Conservation (phyloP, 2,113 vertebrate species). For the Hirundichthys speculiger region DNA sequence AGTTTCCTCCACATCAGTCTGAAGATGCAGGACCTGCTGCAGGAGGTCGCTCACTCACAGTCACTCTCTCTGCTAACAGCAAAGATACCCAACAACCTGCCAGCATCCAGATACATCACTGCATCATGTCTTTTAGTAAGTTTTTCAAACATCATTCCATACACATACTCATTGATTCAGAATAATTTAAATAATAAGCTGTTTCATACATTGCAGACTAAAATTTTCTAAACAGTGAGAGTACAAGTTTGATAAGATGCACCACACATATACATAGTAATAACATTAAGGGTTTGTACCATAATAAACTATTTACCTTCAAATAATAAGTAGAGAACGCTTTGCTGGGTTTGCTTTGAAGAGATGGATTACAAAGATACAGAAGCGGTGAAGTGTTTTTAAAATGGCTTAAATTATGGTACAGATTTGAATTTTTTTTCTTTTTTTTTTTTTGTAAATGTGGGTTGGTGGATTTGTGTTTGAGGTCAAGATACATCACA, state of each 20-base stretch:
- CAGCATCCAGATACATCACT: conserved; percentile 45
- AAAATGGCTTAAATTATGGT: not conserved
- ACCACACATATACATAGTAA: conserved; percentile 76
- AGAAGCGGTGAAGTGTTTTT: conserved; percentile 26
- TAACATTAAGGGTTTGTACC: conserved; percentile 65
- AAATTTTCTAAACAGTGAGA: conserved; percentile 74
- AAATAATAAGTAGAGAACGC: conserved; percentile 54
- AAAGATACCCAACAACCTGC: conserved; percentile 54
- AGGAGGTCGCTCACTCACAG: conserved; percentile 42
- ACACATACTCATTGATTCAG: conserved; percentile 57
- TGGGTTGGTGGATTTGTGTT: conserved; percentile 6
- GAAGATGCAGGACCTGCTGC: conserved; percentile 28
- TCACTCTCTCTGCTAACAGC: conserved; percentile 30
- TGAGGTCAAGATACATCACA: conserved; percentile 52
- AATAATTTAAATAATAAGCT: conserved; percentile 75
- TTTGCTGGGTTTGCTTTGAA: conserved; percentile 35
- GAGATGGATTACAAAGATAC: conserved; percentile 43
- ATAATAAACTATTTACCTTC: conserved; percentile 64
- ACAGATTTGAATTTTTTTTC: not conserved
- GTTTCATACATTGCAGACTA: conserved; percentile 65
- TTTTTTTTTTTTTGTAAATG: not conserved
- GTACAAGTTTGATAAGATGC: conserved; percentile 71
- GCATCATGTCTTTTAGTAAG: conserved; percentile 14
- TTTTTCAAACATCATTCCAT: conserved; percentile 47
- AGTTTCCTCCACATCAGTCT: conserved; percentile 44